Evolutionary conservation across 2,113 vertebrate genomes (phyloP).

Genomic region (Anser cygnoides): DNA sequence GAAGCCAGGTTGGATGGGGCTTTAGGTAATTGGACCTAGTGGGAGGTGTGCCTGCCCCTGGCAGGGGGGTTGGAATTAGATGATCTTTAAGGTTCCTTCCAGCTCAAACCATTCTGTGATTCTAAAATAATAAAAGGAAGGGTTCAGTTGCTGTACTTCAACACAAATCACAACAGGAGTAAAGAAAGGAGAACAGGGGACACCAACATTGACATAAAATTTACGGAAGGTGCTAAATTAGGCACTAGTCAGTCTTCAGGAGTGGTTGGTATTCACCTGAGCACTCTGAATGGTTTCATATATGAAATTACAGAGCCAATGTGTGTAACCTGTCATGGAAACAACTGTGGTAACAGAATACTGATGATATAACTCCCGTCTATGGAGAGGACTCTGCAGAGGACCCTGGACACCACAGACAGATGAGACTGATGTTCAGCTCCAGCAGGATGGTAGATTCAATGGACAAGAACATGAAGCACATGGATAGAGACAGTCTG

Average conservation of each 20-base stretch:
- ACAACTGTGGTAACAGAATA: neutral
- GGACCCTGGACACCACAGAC: neutral
- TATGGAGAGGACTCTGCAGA: neutral
- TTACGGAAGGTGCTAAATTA: neutral
- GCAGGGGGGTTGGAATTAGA: neutral
- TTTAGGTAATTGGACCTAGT: neutral
- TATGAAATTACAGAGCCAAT: neutral
- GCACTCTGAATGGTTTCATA: neutral
- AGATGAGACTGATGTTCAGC: neutral
- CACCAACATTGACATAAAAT: neutral
- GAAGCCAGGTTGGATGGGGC: neutral
- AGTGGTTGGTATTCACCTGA: neutral
- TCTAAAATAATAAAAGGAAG: neutral
- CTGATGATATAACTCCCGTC: neutral
- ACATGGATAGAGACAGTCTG: neutral
- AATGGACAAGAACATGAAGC: neutral
- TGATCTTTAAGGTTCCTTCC: neutral
- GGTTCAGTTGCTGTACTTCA: neutral
- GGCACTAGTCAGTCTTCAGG: neutral
- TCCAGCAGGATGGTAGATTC: neutral
- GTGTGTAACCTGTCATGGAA: neutral
- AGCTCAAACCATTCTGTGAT: neutral
- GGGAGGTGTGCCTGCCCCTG: neutral
- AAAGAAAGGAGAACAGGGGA: neutral
- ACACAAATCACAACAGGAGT: neutral